Percentiles rank a stretch among this genome's conserved stretches.
These are phyloP conservation scores for Noctua fimbriata DNA, from an alignment of 2,888 invertebrate genomes.

Conservation along the genomic window DNA sequence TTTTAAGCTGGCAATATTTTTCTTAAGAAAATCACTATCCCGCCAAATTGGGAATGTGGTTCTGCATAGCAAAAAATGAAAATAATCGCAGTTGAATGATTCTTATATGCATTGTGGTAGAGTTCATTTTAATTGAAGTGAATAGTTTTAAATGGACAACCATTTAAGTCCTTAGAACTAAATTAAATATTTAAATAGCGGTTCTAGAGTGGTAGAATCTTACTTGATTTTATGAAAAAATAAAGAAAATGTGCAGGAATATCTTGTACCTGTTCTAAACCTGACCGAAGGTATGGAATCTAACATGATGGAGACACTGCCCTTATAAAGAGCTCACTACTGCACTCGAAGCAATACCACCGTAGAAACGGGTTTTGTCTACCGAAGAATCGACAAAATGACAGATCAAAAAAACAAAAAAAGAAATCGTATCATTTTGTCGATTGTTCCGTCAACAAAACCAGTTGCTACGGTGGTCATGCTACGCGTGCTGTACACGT, in stretches of 20 bases:
- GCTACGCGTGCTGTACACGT: too few species aligned
- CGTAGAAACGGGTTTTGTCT: too few species aligned
- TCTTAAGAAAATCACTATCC: slow-evolving; percentile 74
- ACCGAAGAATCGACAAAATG: too few species aligned
- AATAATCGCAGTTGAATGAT: slow-evolving; percentile 53
- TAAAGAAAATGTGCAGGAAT: slow-evolving; percentile 15
- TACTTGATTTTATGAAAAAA: slow-evolving; percentile 11
- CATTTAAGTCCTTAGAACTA: slow-evolving; percentile 29
- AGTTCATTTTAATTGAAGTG: slow-evolving; percentile 38
- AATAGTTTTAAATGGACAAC: slow-evolving; percentile 2
- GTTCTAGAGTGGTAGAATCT: slow-evolving; percentile 45
- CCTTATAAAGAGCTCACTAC: neutral
- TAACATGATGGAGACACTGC: slow-evolving; percentile 2
- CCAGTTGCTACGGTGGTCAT: too few species aligned
- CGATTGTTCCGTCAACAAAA: too few species aligned
- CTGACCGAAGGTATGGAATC: slow-evolving; percentile 15
- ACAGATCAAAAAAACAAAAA: too few species aligned
- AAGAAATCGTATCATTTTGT: too few species aligned
- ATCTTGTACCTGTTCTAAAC: slow-evolving; percentile 26
- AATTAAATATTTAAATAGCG: slow-evolving; percentile 52
- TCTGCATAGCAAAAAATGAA: slow-evolving; percentile 66
- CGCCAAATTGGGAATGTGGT: slow-evolving; percentile 78
- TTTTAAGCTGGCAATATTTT: slow-evolving; percentile 49
- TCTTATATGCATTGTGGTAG: slow-evolving; percentile 29
- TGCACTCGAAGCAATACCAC: too few species aligned